Evolutionary conservation across 2,888 invertebrate species (phyloP).

Genomic region (Aleiodes leptofemur): DNA sequence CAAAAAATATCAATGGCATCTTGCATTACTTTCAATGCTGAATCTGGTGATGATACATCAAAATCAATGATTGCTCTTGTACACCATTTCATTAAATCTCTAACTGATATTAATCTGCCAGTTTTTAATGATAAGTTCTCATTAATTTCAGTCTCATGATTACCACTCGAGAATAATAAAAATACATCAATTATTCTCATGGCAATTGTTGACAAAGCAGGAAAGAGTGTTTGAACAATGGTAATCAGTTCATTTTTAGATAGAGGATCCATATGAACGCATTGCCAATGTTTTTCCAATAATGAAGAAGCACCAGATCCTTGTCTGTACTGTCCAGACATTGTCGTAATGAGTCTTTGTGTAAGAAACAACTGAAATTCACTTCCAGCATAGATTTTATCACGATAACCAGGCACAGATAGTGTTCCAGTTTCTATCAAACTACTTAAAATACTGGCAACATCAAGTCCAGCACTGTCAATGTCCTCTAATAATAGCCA

Average conservation of each 20-base stretch:
- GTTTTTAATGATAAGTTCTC: conserved; percentile 73
- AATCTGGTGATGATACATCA: conserved; percentile 83
- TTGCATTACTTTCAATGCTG: conserved; percentile 85
- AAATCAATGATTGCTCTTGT: conserved; percentile 85
- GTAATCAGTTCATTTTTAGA: conserved; percentile 84
- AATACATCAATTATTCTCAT: conserved; percentile 89
- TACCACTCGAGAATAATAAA: conserved; percentile 85
- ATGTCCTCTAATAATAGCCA: conserved; percentile 98
- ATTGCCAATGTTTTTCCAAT: conserved; percentile 88
- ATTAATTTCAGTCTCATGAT: conserved; percentile 77
- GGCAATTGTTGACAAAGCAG: conserved; percentile 83
- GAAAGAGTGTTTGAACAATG: conserved; percentile 83
- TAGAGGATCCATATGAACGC: conserved; percentile 88
- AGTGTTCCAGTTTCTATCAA: conserved; percentile 89
- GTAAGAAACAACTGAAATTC: conserved; percentile 96
- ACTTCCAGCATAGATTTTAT: conserved; percentile 86
- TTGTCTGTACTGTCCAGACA: conserved; percentile 68
- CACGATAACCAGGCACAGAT: conserved; percentile 92
- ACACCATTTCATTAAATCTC: conserved; percentile 96
- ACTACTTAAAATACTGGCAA: conserved; percentile 90
- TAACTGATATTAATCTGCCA: conserved; percentile 84
- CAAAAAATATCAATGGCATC: conserved; percentile 96
- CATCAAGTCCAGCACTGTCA: conserved; percentile 95
- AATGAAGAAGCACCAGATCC: conserved; percentile 80
- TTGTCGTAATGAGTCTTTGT: conserved; percentile 76